Base-by-base conservation (phyloP, 92 coral and sea anemone genomes). In the Palythoa grandiflora region DNA sequence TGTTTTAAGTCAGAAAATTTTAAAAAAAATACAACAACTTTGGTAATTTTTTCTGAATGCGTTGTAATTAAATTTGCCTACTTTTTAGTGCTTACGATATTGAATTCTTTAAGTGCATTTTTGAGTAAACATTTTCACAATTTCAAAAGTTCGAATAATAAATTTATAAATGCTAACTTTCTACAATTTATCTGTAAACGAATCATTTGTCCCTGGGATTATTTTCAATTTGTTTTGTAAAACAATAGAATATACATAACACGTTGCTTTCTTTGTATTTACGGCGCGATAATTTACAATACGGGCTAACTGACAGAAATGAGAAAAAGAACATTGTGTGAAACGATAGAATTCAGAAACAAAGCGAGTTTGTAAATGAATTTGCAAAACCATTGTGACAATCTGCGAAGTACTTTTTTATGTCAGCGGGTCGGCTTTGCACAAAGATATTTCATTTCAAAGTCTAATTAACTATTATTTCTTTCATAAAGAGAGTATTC, bases 301-400 rank as follows among this genome's bases (percentile, higher is more conserved):
- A 28, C 28, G 0, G 28, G 28, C 28, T 28, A 60, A 47, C 13
- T 12, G 11, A 52, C 6, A 5, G 28, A 48, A 51, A 6, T 13
- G n/a, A 4, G 3, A 55, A 55, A 15, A 11, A 15, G 61, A 13
- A 55, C 3, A 55, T 55, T 50, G 6, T 3, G 39, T 75, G 80
- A 75, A 75, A 75, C 13, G 61, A 48, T 48, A 16, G 59, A 13
- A 60, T 39, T 39, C 28, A 28, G 61, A 36, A 79, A 61, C 72
- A 79, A 79, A 79, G 53, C 28, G 21, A 75, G 12, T 35, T 75
- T 75, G 80, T 21, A 75, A 79, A 59, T 39, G 84, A 1, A 79
- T 60, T 61, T 79, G 38, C 3, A 38, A 3, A 38, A 16, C 35
- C 53, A 16, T 79, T 79, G 84, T 59, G 71, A 15, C 54, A 20